Base-by-base conservation (phyloP, 2,888 invertebrate species). In the Saturnia pavonia region DNA sequence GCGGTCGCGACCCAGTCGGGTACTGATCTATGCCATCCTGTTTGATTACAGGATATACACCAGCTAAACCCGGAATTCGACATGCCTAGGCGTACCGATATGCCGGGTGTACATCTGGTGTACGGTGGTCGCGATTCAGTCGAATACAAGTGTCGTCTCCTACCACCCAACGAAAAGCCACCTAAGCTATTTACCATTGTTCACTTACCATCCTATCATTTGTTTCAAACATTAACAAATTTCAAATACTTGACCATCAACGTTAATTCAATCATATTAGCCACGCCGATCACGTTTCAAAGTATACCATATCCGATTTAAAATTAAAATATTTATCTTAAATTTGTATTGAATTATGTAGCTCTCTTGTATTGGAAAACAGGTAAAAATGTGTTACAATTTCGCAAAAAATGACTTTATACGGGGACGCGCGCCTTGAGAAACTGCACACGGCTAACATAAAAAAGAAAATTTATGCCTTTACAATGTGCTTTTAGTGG, bases 331-430 rank as follows among this genome's bases (percentile, higher is more conserved):
- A 22, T 54, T 54, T 54, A 16, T 48, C 54, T 25, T 57, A 25
- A 57, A 27, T 54, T 54, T 54, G 22, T 54, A 22, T n/a, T 54
- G 0, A 27, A 27, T 27, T 27, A 60, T 27, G 4, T 27, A 14
- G 1, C 57, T 27, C 4, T 4, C 4, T 14, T 12, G 25, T 25
- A 14, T 25, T 60, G 25, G 3, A 60, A 27, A 60, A 27, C 14
- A 60, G 25, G 25, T 60, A 60, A 25, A 60, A 60, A 3, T 60
- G 57, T 60, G 57, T 60, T 60, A 60, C 27, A 60, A 27, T 27
- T 60, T 27, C 57, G 57, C 57, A 60, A 60, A 60, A 25, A 60
- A 60, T 60, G 27, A 60, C 57, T 27, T 19, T 25, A 27, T 27
- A 14, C 57, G 57, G n/a, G n/a, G 27, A 25, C 12, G 57, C 12